Base-by-base conservation (phyloP, 2,113 vertebrate genomes). In the Callipepla californica region DNA sequence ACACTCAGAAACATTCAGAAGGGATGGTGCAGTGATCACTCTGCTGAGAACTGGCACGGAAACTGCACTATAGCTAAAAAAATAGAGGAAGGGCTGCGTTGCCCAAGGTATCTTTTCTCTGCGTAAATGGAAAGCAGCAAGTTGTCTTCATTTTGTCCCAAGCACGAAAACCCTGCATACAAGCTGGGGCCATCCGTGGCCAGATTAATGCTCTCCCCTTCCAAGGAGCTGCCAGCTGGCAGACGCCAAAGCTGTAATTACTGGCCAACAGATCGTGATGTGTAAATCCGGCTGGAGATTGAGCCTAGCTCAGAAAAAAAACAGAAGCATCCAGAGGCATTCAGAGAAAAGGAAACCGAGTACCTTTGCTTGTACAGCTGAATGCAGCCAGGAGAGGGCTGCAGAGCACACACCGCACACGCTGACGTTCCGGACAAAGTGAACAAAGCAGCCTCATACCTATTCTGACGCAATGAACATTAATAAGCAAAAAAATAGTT, bases 311-410 rank as follows among this genome's bases (percentile, higher is more conserved):
- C 38, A 7, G 84, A 25, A 12, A 48, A 44, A 40, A 2, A 40
- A 11, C 32, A 58, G 3, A 67, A 32, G 5, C 1, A 19, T 2
- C 12, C 28, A 16, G 91, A 1, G 13, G 3, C 48, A 2, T 13
- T 2, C n/a, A 4, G 45, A 3, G 16, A 12, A 42, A 10, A 15
- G 13, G 48, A 62, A 48, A 1, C 0, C 2, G 1, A 38, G 76
- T 3, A 23, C 40, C 15, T 30, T 6, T 7, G 16, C 7, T 23
- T 1, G 1, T 0, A 0, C 2, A 4, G 78, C 6, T 0, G 25
- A 86, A 7, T 34, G 6, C 3, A 55, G 75, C 95, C 94, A 91
- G 95, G 84, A 96, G 95, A 87, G 94, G 93, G 94, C 92, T 93
- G 90, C 6, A 45, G 80, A 95, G 93, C 30, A 26, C 82, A 30